Percentiles rank a stretch among this genome's conserved stretches.
These are phyloP conservation scores for Drosophila dunni DNA, from an alignment of 1,140 invertebrate species.

Conservation along the genomic window DNA sequence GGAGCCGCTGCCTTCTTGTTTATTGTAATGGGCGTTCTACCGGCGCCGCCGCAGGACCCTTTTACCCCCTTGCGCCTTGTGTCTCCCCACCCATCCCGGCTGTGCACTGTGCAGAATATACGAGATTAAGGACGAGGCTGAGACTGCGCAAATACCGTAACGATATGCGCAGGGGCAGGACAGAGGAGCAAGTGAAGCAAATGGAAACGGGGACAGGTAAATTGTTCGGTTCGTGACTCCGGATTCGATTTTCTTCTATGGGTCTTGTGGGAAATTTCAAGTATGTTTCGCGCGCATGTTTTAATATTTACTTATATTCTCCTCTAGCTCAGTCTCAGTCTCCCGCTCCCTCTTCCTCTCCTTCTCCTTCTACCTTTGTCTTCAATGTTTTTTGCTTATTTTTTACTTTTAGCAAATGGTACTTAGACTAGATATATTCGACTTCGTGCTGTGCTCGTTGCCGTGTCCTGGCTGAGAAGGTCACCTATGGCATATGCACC, in stretches of 20 bases:
- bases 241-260: slow-evolving; percentile 75
- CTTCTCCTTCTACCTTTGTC: too few species aligned
- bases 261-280: slow-evolving; percentile 77
- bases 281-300: slow-evolving; percentile 58
- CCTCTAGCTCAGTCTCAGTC: not conserved
- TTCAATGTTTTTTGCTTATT: slow-evolving; percentile 10
- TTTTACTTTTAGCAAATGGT: slow-evolving; percentile 12
- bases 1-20: slow-evolving; percentile 70
- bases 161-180: slow-evolving; percentile 35
- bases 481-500: slow-evolving; percentile 27
- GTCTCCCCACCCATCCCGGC: too few species aligned
- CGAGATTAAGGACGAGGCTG: slow-evolving; percentile 77
- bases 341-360: too few species aligned
- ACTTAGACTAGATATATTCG: slow-evolving; percentile 22
- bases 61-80: slow-evolving; percentile 2
- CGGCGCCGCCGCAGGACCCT: slow-evolving; percentile 66
- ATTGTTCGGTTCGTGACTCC: slow-evolving; percentile 41
- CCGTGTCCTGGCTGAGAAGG: slow-evolving; percentile 22
- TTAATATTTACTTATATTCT: slow-evolving; percentile 37
- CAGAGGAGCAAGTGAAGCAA: slow-evolving; percentile 9
- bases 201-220: slow-evolving; percentile 47
- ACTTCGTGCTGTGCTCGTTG: slow-evolving; percentile 3
- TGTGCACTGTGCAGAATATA: slow-evolving; percentile 58
- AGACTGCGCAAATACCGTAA: slow-evolving; percentile 63
- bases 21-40: slow-evolving; percentile 73